Evolutionary conservation across 2,113 vertebrate species (phyloP).

Genomic region (Ciconia boyciana): DNA sequence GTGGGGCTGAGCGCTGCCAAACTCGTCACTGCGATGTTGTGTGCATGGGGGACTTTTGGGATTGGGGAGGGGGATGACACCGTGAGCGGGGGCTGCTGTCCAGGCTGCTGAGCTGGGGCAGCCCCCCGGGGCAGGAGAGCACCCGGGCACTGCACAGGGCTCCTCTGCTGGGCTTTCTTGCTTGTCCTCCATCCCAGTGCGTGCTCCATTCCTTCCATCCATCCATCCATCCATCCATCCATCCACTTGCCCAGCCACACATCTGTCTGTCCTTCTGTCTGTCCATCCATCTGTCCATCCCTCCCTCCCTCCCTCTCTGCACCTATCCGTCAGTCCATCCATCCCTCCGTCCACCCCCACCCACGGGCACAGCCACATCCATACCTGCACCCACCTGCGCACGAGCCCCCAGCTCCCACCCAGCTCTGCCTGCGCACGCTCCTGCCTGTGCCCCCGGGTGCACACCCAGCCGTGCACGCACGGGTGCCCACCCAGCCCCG

Average conservation of each 20-base stretch:
- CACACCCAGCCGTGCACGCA: not conserved
- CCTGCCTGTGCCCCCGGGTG: not conserved
- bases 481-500: no score
- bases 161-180: not conserved
- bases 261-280: no score
- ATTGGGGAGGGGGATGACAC: not conserved
- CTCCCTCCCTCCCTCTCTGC: no score
- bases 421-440: no score
- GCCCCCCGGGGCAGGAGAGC: not conserved
- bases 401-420: no score
- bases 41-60: not conserved
- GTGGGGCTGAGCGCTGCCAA: not conserved
- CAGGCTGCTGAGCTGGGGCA: not conserved
- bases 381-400: not conserved
- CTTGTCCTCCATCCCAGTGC: no score
- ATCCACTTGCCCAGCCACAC: not conserved
- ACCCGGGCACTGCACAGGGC: fast-evolving
- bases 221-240: no score
- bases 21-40: fast-evolving
- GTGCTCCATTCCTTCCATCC: fast-evolving
- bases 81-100: not conserved
- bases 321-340: not conserved
- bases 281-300: not conserved
- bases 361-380: not conserved
- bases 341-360: not conserved